A percentile compares a stretch with the other conserved stretches of the same genome.
phyloP scores from a whole-genome alignment of 2,113 vertebrate species.

The Mola mola region DNA sequence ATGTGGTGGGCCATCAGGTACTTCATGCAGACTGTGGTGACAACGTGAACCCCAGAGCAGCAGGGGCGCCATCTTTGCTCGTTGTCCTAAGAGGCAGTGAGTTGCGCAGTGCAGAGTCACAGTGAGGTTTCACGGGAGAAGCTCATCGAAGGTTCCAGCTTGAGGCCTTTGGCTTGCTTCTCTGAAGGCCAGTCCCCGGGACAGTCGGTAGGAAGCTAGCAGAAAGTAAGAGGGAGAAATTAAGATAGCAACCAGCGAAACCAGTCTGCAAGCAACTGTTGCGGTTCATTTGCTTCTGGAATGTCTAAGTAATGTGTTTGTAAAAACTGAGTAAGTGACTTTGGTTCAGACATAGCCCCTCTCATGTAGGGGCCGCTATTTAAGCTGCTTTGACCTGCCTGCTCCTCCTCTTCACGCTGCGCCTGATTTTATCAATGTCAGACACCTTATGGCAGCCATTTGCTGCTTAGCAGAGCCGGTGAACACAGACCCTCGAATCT shows the following conservation, averaged over 20 bases:
- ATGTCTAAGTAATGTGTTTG: too few species aligned
- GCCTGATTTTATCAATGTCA: too few species aligned
- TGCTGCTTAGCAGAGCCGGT: too few species aligned
- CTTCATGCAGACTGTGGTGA: neutral
- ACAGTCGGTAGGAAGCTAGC: conserved; percentile 58
- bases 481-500: too few species aligned
- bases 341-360: too few species aligned
- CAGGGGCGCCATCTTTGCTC: neutral
- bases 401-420: too few species aligned
- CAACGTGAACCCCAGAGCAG: neutral
- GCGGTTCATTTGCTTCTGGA: too few species aligned
- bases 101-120: conserved; percentile 37
- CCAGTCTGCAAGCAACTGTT: neutral
- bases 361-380: too few species aligned
- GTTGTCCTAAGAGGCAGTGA: too few species aligned
- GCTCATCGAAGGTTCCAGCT: conserved; percentile 50
- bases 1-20: neutral
- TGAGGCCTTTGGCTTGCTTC: conserved; percentile 33
- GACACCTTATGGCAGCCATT: too few species aligned
- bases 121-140: conserved; percentile 75
- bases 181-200: conserved; percentile 42
- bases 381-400: too few species aligned
- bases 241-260: neutral
- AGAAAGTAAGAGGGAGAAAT: neutral
- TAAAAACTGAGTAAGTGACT: too few species aligned